Percentiles rank a stretch among this genome's conserved stretches.
These are phyloP conservation scores for Agrotis ipsilon DNA, from an alignment of 2,888 invertebrate species.

Conservation along the genomic window DNA sequence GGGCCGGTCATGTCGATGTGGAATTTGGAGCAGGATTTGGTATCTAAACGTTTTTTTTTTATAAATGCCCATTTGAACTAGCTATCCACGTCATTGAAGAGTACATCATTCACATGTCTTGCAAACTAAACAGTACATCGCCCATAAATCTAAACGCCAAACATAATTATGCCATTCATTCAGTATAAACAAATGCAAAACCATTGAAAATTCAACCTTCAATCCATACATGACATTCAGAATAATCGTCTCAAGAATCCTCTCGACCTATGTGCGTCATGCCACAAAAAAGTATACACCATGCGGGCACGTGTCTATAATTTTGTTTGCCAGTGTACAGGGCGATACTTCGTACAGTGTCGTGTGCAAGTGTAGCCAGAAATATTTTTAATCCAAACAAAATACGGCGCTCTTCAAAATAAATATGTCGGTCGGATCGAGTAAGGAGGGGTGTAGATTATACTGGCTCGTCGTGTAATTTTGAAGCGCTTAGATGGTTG, in stretches of 20 bases:
- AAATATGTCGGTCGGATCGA: conserved; percentile 84
- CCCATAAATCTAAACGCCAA: conserved; percentile 23
- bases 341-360: conserved; percentile 80
- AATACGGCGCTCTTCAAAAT: conserved; percentile 87
- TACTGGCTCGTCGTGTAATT: conserved; percentile 17
- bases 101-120: conserved; percentile 17
- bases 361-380: conserved; percentile 90
- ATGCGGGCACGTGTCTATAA: conserved; percentile 59
- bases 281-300: conserved; percentile 61
- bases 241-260: conserved; percentile 42
- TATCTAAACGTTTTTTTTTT: no score
- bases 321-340: conserved; percentile 61
- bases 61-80: no score
- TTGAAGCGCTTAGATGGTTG: background rate
- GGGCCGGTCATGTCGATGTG: no score
- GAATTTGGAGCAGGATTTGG: no score
- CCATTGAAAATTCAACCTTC: conserved; percentile 30
- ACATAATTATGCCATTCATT: conserved; percentile 49
- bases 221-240: conserved; percentile 42
- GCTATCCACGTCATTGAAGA: conserved; percentile 24
- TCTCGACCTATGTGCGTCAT: conserved; percentile 64
- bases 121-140: conserved; percentile 49
- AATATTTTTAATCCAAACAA: conserved; percentile 91
- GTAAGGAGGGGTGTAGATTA: conserved; percentile 76
- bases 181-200: conserved; percentile 1